phyloP scores from a whole-genome alignment of 2,888 invertebrate genomes.

The Pollenia angustigena region DNA sequence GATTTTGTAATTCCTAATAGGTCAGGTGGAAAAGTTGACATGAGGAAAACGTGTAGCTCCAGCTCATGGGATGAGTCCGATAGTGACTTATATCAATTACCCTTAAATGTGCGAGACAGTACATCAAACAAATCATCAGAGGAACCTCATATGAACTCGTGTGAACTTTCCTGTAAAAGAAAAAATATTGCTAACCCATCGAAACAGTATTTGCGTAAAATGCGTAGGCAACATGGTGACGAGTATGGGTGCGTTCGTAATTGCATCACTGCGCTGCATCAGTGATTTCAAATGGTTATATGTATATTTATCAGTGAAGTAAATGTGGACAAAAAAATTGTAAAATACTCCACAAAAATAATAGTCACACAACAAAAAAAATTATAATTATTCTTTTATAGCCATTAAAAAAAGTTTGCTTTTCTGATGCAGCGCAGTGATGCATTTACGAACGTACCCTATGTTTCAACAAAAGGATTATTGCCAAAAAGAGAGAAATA shows the following conservation, averaged over 20 bases:
- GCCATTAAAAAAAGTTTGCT: no score
- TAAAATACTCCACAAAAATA: no score
- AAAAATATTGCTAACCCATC: constrained; percentile 12
- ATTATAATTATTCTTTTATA: no score
- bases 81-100: constrained; percentile 9
- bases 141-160: constrained; percentile 12
- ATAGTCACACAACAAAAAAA: no score
- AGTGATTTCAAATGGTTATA: no score
- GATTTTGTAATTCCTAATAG: constrained; percentile 35
- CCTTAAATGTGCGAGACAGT: neutral
- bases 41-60: no score
- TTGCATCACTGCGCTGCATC: no score
- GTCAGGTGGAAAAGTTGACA: constrained; percentile 25
- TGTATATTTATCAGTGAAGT: no score
- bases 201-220: constrained; percentile 36
- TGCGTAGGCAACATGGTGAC: constrained; percentile 29
- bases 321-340: no score
- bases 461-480: constrained; percentile 40
- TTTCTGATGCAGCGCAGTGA: no score
- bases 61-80: constrained; percentile 24
- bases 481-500: constrained; percentile 25
- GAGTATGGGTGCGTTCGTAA: no score
- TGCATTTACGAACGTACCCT: no score
- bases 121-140: constrained; percentile 28
- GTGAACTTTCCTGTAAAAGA: constrained; percentile 4